Percentiles rank a stretch among this genome's conserved stretches.
These are phyloP conservation scores for Drosophila infuscata DNA, from an alignment of 2,888 invertebrate genomes.

Conservation along the genomic window DNA sequence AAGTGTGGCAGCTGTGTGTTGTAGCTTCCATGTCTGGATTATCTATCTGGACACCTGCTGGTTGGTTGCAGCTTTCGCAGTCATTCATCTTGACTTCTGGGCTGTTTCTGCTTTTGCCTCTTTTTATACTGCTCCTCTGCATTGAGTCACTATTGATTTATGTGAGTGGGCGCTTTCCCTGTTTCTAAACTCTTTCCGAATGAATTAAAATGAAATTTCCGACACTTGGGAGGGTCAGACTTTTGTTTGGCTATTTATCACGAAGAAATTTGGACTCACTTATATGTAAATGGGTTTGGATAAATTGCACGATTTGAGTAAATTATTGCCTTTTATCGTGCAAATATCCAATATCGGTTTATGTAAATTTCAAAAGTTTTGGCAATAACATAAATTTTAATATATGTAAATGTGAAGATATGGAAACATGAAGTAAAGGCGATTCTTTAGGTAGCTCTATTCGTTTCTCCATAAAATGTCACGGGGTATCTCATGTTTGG, in stretches of 20 bases:
- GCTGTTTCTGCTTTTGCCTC: not conserved
- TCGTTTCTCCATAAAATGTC: not conserved
- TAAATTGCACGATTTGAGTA: not conserved
- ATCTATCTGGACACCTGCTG: conserved; percentile 50
- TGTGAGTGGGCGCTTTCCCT: conserved; percentile 15
- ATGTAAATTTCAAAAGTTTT: not conserved
- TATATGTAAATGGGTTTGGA: not conserved
- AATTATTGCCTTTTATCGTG: not conserved
- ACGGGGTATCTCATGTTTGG: conserved; percentile 6
- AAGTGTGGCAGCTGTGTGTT: conserved; percentile 21
- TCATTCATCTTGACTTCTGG: conserved; percentile 52
- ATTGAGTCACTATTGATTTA: conserved; percentile 69
- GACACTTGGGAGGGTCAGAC: conserved; percentile 22
- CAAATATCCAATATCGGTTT: not conserved
- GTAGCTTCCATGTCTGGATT: conserved; percentile 22
- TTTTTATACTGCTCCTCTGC: not conserved
- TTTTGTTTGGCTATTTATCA: conserved; percentile 57
- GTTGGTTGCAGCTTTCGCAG: conserved; percentile 32
- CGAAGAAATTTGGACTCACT: conserved; percentile 35
- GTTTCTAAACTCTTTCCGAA: conserved; percentile 14
- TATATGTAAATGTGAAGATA: conserved; percentile 22
- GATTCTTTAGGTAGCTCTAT: not conserved
- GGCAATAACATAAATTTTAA: not conserved
- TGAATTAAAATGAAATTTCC: conserved; percentile 68
- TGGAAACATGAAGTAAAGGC: not conserved